These are phyloP conservation scores for Octodon degus DNA, from an alignment of 2,113 vertebrate genomes.

Conservation along the genomic window DNA sequence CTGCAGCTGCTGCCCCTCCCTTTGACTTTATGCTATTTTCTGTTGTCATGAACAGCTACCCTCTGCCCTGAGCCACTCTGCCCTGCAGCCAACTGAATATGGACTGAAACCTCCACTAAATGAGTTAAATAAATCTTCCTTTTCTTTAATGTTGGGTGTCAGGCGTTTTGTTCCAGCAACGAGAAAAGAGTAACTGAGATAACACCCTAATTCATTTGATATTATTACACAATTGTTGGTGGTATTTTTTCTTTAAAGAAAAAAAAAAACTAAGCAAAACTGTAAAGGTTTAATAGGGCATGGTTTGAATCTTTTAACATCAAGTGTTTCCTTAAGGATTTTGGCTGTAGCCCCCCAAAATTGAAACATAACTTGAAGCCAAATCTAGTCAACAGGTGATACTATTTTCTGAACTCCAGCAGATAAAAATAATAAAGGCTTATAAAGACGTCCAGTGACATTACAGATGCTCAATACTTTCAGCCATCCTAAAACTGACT, in stretches of 20 bases:
- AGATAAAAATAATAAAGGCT: neutral
- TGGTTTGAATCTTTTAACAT: neutral
- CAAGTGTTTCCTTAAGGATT: neutral
- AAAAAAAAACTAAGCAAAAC: neutral
- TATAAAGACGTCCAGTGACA: neutral
- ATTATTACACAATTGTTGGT: neutral
- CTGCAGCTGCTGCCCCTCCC: too few species aligned
- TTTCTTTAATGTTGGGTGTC: too few species aligned
- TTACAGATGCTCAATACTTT: conserved; percentile 11
- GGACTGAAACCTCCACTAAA: too few species aligned
- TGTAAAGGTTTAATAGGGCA: neutral
- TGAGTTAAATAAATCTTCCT: too few species aligned
- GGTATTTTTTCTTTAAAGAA: neutral
- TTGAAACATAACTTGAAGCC: conserved; percentile 20
- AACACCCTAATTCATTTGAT: neutral
- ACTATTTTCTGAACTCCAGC: conserved; percentile 43
- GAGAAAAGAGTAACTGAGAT: neutral
- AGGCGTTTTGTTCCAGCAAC: too few species aligned
- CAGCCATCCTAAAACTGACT: neutral
- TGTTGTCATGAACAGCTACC: too few species aligned
- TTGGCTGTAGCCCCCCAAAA: neutral
- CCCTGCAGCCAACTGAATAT: too few species aligned
- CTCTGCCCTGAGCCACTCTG: too few species aligned
- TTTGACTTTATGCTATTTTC: too few species aligned
- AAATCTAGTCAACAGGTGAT: neutral